A percentile compares a stretch with the other conserved stretches of the same genome.
Evolutionary conservation across 2,113 vertebrate genomes (phyloP).

Genomic region (Festucalex cinctus): DNA sequence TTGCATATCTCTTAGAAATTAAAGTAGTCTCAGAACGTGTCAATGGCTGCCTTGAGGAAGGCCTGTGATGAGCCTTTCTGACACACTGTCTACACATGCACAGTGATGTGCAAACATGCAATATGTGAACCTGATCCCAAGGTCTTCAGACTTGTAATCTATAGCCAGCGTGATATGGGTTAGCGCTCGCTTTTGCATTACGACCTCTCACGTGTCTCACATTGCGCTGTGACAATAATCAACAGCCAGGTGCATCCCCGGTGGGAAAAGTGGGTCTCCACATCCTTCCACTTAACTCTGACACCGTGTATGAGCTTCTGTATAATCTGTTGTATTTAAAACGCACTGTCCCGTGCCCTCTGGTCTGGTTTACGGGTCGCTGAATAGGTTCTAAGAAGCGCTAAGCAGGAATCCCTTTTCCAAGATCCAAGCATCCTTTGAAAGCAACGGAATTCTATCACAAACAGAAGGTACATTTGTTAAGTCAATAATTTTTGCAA

Average conservation of each 20-base stretch:
- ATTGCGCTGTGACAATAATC: slow-evolving; percentile 12
- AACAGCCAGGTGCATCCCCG: background rate
- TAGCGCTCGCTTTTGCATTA: slow-evolving; percentile 22
- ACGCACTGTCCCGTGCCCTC: background rate
- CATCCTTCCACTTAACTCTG: background rate
- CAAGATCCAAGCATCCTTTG: background rate
- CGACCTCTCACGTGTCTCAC: slow-evolving; percentile 12
- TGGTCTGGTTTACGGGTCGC: background rate
- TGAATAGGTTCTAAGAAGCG: background rate
- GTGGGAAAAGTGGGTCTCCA: too few species aligned
- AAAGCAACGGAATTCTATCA: background rate
- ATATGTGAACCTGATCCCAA: slow-evolving; percentile 42
- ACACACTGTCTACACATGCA: background rate
- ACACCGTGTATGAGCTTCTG: background rate
- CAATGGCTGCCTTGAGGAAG: background rate
- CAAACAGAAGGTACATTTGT: background rate
- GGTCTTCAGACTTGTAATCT: slow-evolving; percentile 39
- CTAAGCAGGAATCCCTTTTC: background rate
- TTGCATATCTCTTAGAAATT: background rate
- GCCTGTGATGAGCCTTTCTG: background rate
- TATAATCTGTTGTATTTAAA: background rate
- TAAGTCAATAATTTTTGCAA: background rate
- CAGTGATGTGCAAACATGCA: slow-evolving; percentile 10
- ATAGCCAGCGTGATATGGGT: slow-evolving; percentile 46
- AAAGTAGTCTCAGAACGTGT: background rate